phyloP scores from a whole-genome alignment of 2,113 vertebrate species.

The Ailuropoda melanoleuca region DNA sequence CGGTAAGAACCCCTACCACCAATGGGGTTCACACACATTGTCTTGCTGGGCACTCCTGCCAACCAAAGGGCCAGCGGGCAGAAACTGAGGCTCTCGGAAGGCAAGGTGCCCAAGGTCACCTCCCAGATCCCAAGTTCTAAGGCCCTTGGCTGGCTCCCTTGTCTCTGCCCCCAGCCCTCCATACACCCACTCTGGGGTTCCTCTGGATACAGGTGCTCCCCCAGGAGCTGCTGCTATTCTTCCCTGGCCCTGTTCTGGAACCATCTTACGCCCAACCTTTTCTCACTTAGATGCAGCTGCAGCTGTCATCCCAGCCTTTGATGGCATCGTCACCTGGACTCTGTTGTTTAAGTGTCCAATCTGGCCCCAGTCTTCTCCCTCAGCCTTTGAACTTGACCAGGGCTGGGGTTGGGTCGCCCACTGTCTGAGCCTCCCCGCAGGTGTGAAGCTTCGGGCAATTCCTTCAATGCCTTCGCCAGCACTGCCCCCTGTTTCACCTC shows the following conservation, averaged over 20 bases:
- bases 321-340: not conserved
- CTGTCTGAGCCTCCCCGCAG: constrained; percentile 19
- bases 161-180: not conserved
- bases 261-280: not conserved
- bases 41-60: not conserved
- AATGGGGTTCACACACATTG: rapidly evolving
- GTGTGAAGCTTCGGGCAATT: not conserved
- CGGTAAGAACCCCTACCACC: not conserved
- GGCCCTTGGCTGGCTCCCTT: not conserved
- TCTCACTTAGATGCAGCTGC: not conserved
- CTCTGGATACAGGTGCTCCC: not conserved
- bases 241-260: no score
- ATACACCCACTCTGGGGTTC: not conserved
- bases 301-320: not conserved
- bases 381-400: constrained; percentile 60
- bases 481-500: constrained; percentile 52
- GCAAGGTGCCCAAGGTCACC: not conserved
- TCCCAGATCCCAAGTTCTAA: not conserved
- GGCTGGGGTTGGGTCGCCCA: not conserved
- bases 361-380: not conserved
- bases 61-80: not conserved
- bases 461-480: not conserved
- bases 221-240: not conserved
- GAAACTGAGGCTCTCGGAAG: not conserved
- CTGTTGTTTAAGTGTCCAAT: not conserved